A percentile compares a stretch with the other conserved stretches of the same genome.
Evolutionary conservation across 2,113 vertebrate species (phyloP).

Genomic region (Laticauda colubrina): DNA sequence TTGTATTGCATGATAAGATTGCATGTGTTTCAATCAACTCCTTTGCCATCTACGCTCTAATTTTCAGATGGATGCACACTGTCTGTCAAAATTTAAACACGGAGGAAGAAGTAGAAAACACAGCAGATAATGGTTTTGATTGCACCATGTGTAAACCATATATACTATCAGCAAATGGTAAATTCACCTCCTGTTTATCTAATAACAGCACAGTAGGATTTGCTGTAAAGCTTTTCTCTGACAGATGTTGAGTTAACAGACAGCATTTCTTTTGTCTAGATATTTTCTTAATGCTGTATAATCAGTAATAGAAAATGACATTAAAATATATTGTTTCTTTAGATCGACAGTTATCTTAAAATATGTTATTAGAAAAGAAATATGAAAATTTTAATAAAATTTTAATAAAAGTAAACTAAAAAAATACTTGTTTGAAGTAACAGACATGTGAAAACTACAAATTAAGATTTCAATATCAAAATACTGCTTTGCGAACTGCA

Average conservation of each 20-base stretch:
- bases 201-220: slow-evolving; percentile 42
- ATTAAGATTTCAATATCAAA: background rate
- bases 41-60: slow-evolving; percentile 60
- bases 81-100: slow-evolving; percentile 87
- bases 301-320: background rate
- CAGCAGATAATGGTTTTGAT: slow-evolving; percentile 91
- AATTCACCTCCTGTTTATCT: slow-evolving; percentile 51
- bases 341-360: background rate
- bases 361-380: background rate
- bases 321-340: background rate
- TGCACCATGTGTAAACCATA: slow-evolving; percentile 88
- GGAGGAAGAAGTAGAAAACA: slow-evolving; percentile 88
- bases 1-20: slow-evolving; percentile 55
- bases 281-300: background rate
- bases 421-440: background rate
- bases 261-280: slow-evolving; percentile 7
- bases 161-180: slow-evolving; percentile 76
- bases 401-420: background rate
- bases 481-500: background rate
- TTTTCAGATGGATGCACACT: slow-evolving; percentile 94
- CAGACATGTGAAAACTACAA: background rate
- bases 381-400: background rate
- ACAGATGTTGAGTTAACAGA: slow-evolving; percentile 17
- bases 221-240: slow-evolving; percentile 37
- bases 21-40: slow-evolving; percentile 52